These are phyloP conservation scores for Pediacus dermestoides DNA, from an alignment of 2,888 invertebrate species.

Conservation along the genomic window DNA sequence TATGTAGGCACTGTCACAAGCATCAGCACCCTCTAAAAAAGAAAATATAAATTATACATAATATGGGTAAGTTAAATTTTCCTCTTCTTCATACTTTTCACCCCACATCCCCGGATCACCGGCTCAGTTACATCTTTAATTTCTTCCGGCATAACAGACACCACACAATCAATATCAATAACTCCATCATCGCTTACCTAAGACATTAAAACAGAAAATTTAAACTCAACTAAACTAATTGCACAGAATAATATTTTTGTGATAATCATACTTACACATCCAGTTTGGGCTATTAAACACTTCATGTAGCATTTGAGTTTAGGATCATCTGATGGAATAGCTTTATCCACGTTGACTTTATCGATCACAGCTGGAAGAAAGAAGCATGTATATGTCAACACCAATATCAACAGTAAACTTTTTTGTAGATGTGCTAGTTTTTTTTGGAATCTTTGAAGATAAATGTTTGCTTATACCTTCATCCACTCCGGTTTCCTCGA, in stretches of 20 bases:
- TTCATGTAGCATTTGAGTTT: slow-evolving; percentile 46
- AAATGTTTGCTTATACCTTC: slow-evolving; percentile 7
- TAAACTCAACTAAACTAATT: no score
- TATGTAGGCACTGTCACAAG: slow-evolving; percentile 42
- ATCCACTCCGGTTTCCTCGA: slow-evolving; percentile 1
- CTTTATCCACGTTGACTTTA: slow-evolving; percentile 31
- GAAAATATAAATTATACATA: no score
- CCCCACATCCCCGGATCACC: slow-evolving; percentile 41
- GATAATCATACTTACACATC: slow-evolving; percentile 40
- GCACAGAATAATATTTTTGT: no score
- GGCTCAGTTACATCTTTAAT: slow-evolving; percentile 34
- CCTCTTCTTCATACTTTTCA: slow-evolving; percentile 45
- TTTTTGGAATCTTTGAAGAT: no score
- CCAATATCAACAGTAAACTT: no score
- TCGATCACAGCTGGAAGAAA: slow-evolving; percentile 33
- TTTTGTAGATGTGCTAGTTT: no score
- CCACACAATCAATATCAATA: slow-evolving; percentile 45
- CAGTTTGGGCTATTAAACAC: slow-evolving; percentile 40
- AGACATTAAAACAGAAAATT: no score
- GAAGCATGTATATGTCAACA: no score
- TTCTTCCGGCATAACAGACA: slow-evolving; percentile 46
- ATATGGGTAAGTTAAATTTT: slow-evolving; percentile 19
- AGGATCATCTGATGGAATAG: slow-evolving; percentile 41
- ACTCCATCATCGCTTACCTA: slow-evolving; percentile 48
- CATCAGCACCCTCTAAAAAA: slow-evolving; percentile 34